These are phyloP conservation scores for Illadopsis cleaveri DNA, from an alignment of 2,113 vertebrate genomes.

Conservation along the genomic window DNA sequence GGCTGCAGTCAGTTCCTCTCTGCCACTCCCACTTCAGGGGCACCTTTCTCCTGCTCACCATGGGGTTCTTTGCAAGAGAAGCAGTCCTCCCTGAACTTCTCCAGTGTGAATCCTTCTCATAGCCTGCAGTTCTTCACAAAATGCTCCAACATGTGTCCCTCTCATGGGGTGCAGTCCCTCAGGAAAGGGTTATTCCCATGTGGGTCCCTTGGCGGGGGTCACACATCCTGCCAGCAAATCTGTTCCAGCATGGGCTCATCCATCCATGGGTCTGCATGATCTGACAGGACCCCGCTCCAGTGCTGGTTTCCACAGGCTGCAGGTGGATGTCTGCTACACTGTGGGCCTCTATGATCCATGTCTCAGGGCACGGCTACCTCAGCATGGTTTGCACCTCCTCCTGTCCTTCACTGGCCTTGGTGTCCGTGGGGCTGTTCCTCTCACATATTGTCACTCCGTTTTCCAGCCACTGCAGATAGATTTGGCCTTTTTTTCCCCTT, in stretches of 20 bases:
- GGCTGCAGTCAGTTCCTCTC: neutral
- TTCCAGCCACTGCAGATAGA: neutral
- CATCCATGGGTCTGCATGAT: neutral
- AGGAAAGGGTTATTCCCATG: neutral
- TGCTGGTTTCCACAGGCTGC: neutral
- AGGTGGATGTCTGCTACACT: neutral
- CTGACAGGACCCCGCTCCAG: neutral
- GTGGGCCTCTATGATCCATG: no score
- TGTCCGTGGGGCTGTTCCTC: neutral
- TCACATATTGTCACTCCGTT: neutral
- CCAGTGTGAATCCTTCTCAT: rapidly evolving
- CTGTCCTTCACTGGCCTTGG: neutral
- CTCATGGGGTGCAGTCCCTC: neutral
- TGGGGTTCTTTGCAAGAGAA: no score
- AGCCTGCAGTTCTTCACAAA: neutral
- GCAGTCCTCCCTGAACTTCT: neutral
- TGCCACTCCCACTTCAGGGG: neutral
- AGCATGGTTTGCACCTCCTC: neutral
- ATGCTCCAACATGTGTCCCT: neutral
- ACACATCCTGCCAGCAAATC: neutral
- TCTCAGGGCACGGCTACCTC: neutral
- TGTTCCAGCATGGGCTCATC: neutral
- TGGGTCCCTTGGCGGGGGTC: neutral
- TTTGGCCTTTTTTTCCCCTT: neutral
- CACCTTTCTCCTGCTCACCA: rapidly evolving